Conservation (phyloP, 2,113 vertebrate genomes). For the Eleginops maclovinus region DNA sequence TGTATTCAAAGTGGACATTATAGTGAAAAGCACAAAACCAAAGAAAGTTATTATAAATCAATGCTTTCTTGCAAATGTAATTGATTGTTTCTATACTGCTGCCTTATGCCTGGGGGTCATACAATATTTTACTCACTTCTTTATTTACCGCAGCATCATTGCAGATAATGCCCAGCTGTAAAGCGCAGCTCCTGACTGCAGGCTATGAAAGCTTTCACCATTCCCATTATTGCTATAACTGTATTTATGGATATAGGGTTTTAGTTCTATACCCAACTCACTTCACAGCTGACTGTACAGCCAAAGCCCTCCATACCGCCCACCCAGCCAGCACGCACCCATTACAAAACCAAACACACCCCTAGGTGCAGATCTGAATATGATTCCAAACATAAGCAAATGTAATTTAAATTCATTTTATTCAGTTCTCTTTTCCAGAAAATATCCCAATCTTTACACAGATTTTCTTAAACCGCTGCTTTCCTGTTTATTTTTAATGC, state of each 20-base stretch:
- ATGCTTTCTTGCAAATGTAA: slow-evolving; percentile 46
- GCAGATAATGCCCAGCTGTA: slow-evolving; percentile 57
- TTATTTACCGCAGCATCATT: slow-evolving; percentile 57
- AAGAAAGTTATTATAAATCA: slow-evolving; percentile 53
- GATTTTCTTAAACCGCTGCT: too few relatives aligned
- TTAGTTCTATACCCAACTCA: slow-evolving; percentile 9
- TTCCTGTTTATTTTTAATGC: neutral
- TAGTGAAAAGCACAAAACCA: slow-evolving; percentile 14
- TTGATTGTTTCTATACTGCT: slow-evolving; percentile 58
- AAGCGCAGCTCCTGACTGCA: slow-evolving; percentile 43
- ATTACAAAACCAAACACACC: slow-evolving; percentile 53
- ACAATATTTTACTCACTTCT: slow-evolving; percentile 54
- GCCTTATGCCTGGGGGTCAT: slow-evolving; percentile 48
- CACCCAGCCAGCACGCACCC: slow-evolving; percentile 33
- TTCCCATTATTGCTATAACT: slow-evolving; percentile 40
- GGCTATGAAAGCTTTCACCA: slow-evolving; percentile 40
- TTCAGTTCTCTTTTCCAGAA: neutral
- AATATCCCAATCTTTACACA: neutral
- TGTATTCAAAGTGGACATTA: slow-evolving; percentile 33
- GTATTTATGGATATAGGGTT: slow-evolving; percentile 60
- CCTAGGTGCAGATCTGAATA: slow-evolving; percentile 30
- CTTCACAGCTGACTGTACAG: slow-evolving; percentile 30
- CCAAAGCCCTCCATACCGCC: slow-evolving; percentile 29
- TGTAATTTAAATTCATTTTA: neutral
- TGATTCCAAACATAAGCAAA: slow-evolving; percentile 22